Conservation (phyloP, 2,113 vertebrate genomes). For the Erythrolamprus reginae region DNA sequence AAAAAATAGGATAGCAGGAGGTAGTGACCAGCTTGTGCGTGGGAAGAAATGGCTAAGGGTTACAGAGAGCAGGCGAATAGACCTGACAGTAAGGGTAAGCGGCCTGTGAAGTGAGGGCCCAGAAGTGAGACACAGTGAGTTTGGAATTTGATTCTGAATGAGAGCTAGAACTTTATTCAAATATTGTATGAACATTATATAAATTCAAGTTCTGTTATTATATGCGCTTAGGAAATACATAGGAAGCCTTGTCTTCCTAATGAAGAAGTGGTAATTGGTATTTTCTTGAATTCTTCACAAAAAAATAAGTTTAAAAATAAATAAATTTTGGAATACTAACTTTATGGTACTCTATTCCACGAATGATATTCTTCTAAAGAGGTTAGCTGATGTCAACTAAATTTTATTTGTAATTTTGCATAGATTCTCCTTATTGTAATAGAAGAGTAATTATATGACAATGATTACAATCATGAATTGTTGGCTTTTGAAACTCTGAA, state of each 20-base stretch:
- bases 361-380: conserved; percentile 41
- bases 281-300: conserved; percentile 39
- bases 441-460: not conserved
- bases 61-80: not conserved
- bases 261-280: conserved; percentile 19
- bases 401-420: conserved; percentile 29
- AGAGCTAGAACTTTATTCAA: not conserved
- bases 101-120: not conserved
- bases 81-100: not conserved
- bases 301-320: conserved; percentile 30
- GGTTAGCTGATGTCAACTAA: conserved; percentile 37
- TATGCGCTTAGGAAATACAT: conserved; percentile 19
- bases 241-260: conserved; percentile 20
- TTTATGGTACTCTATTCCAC: conserved; percentile 13
- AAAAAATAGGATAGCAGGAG: not conserved
- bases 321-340: conserved; percentile 34
- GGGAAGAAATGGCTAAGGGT: not conserved
- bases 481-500: not conserved
- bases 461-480: not conserved
- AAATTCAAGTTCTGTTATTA: conserved; percentile 19
- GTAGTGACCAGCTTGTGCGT: not conserved
- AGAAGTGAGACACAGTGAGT: not conserved
- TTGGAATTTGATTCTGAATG: not conserved
- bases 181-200: not conserved
- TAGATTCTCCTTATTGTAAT: not conserved